A percentile compares a stretch with the other conserved stretches of the same genome.
These are phyloP conservation scores for Anorthoa munda DNA, from an alignment of 2,888 invertebrate species.

Conservation along the genomic window DNA sequence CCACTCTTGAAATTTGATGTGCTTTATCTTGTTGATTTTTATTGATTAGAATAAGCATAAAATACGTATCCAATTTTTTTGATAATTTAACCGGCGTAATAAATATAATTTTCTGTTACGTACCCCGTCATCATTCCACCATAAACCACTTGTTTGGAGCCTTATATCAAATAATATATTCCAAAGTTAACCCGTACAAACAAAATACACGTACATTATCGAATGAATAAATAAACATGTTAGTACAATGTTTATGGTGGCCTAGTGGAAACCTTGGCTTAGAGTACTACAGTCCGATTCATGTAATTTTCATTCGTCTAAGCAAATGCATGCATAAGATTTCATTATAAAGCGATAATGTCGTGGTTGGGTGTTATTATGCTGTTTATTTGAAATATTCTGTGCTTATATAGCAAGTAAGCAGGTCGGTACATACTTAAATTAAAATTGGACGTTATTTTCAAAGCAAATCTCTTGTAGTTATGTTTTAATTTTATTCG, in stretches of 20 bases:
- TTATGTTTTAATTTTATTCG: too few species aligned
- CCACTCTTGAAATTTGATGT: too few species aligned
- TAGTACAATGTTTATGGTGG: constrained; percentile 22
- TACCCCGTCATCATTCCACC: too few species aligned
- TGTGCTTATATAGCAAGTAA: background rate
- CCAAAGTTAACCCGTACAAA: background rate
- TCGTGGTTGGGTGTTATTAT: constrained; percentile 19
- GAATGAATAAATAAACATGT: constrained; percentile 26
- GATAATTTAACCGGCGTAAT: too few species aligned
- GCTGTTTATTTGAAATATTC: constrained; percentile 21
- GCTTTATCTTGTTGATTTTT: too few species aligned
- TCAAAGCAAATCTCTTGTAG: too few species aligned
- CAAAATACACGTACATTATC: constrained; percentile 9
- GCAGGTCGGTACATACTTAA: background rate
- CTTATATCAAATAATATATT: background rate
- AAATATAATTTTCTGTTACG: too few species aligned
- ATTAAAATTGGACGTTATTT: background rate
- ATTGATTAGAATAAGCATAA: too few species aligned
- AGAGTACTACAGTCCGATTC: constrained; percentile 23
- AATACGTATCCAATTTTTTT: too few species aligned
- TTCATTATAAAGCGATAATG: constrained; percentile 34
- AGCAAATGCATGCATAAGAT: constrained; percentile 25
- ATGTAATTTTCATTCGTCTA: constrained; percentile 48
- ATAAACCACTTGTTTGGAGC: too few species aligned
- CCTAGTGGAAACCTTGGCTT: constrained; percentile 36